These are phyloP conservation scores for Neogobius melanostomus DNA, from an alignment of 2,113 vertebrate genomes.

Conservation along the genomic window DNA sequence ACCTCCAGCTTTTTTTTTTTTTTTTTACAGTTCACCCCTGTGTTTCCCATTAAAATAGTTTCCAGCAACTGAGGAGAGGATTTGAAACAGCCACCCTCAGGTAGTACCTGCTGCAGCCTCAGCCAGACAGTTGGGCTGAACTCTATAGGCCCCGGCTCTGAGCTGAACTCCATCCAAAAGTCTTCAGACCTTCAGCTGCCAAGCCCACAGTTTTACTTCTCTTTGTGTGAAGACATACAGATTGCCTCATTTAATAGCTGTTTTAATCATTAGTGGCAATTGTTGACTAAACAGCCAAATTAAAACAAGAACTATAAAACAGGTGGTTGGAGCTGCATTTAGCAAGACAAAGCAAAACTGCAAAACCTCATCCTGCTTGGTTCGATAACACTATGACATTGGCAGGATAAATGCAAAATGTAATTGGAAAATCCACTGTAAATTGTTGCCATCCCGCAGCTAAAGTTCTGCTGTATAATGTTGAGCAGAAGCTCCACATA, in stretches of 20 bases:
- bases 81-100: slow-evolving; percentile 62
- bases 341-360: background rate
- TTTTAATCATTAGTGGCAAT: slow-evolving; percentile 22
- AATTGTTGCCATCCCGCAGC: slow-evolving; percentile 19
- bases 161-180: slow-evolving; percentile 37
- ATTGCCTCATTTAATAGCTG: slow-evolving; percentile 4
- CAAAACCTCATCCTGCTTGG: too few relatives aligned
- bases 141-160: slow-evolving; percentile 36
- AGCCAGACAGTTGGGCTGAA: slow-evolving; percentile 56
- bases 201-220: background rate
- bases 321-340: background rate
- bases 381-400: background rate
- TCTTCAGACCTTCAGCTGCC: slow-evolving; percentile 20
- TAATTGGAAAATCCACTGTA: background rate
- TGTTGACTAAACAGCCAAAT: slow-evolving; percentile 16
- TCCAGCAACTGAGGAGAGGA: slow-evolving; percentile 59
- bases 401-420: background rate
- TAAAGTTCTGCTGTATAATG: background rate
- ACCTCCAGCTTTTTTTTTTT: slow-evolving; percentile 30
- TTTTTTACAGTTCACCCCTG: slow-evolving; percentile 53
- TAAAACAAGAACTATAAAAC: slow-evolving; percentile 6
- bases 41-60: slow-evolving; percentile 75
- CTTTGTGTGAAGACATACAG: slow-evolving; percentile 15
- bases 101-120: slow-evolving; percentile 59
- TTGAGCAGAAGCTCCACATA: background rate